phyloP scores from a whole-genome alignment of 2,888 invertebrate genomes.

The Drosophila mercatorum region DNA sequence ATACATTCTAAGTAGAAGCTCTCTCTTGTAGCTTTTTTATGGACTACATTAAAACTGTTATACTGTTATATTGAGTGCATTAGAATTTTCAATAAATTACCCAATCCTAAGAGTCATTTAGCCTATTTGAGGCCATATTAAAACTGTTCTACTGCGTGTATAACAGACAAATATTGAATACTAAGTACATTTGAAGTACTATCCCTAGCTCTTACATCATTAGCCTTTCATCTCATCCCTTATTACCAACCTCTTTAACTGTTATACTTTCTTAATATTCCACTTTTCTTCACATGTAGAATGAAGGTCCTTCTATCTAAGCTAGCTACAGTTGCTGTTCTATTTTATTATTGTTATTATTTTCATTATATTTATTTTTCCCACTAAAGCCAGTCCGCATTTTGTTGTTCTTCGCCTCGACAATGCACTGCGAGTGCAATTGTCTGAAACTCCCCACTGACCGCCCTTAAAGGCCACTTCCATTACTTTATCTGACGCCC shows the following conservation, averaged over 20 bases:
- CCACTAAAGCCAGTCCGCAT: constrained; percentile 17
- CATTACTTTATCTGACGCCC: constrained; percentile 56
- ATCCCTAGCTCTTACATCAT: neutral
- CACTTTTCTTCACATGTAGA: neutral
- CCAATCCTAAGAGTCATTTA: too few relatives aligned
- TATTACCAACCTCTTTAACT: neutral
- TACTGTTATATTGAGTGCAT: too few relatives aligned
- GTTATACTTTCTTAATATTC: neutral
- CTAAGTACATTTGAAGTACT: neutral
- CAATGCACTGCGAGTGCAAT: constrained; percentile 70
- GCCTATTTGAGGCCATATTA: too few relatives aligned
- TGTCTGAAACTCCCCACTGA: constrained; percentile 41
- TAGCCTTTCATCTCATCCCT: neutral
- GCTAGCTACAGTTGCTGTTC: neutral
- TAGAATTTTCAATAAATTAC: too few relatives aligned
- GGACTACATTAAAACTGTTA: too few relatives aligned
- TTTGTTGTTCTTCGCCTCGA: constrained; percentile 52
- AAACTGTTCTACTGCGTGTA: neutral
- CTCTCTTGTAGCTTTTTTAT: too few relatives aligned
- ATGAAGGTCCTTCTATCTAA: neutral
- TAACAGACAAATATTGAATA: neutral
- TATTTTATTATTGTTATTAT: constrained; percentile 21
- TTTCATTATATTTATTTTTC: constrained; percentile 5
- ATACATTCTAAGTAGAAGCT: too few relatives aligned
- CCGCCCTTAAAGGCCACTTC: constrained; percentile 15